Evolutionary conservation across 2,888 invertebrate genomes (phyloP).

Genomic region (Margaritifera margaritifera): DNA sequence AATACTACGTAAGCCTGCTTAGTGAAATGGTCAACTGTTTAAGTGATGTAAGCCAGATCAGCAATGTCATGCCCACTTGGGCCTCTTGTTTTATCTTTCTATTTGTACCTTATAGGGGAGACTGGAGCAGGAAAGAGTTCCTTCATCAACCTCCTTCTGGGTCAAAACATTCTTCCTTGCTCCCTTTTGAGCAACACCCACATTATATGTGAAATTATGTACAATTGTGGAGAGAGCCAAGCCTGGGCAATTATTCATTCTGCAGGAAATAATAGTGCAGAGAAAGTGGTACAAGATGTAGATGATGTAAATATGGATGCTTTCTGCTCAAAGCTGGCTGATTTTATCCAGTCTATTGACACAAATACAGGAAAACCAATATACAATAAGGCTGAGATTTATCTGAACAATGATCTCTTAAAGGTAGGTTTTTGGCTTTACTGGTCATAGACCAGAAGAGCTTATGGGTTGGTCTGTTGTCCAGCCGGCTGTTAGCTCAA

Average conservation of each 20-base stretch:
- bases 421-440: conserved; percentile 25
- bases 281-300: neutral
- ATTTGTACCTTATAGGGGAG: conserved; percentile 39
- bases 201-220: conserved; percentile 52
- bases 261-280: conserved; percentile 4
- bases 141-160: conserved; percentile 53
- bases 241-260: conserved; percentile 20
- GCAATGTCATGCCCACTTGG: too few relatives aligned
- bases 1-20: too few relatives aligned
- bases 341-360: conserved; percentile 25
- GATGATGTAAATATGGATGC: conserved; percentile 3
- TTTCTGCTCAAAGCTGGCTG: conserved; percentile 18
- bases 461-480: too few relatives aligned
- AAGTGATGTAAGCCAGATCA: too few relatives aligned
- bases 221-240: conserved; percentile 18
- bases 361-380: conserved; percentile 14
- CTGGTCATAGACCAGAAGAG: too few relatives aligned
- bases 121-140: conserved; percentile 56
- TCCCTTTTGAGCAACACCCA: conserved; percentile 54
- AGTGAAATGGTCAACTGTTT: too few relatives aligned
- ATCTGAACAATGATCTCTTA: conserved; percentile 39
- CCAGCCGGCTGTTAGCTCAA: too few relatives aligned
- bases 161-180: conserved; percentile 44
- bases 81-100: neutral
- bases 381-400: conserved; percentile 43